Conservation (phyloP, 2,797 vertebrate genomes). For the Antennarius maculatus region DNA sequence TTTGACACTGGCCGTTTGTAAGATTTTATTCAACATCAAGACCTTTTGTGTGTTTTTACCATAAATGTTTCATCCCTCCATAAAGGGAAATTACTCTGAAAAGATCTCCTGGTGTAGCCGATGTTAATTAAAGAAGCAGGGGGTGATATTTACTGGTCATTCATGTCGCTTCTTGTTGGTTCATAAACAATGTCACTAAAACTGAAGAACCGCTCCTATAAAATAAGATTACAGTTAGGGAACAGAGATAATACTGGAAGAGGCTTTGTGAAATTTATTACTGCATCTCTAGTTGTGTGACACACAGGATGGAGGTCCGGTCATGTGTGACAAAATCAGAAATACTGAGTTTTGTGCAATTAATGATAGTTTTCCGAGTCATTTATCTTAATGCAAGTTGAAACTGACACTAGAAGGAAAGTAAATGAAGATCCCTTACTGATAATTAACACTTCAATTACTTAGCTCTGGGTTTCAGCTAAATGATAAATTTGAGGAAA, state of each 20-base stretch:
- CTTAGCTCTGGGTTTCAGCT: constrained; percentile 26
- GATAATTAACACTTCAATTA: constrained; percentile 64
- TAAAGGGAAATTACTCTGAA: background rate
- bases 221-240: constrained; percentile 55
- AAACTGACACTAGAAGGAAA: constrained; percentile 40
- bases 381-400: constrained; percentile 41
- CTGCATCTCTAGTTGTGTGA: constrained; percentile 23
- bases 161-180: constrained; percentile 11
- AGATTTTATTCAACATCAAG: constrained; percentile 5
- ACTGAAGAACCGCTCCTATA: constrained; percentile 46
- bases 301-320: constrained; percentile 7
- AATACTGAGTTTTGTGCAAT: constrained; percentile 26
- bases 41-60: constrained; percentile 8
- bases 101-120: background rate
- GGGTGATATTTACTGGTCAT: constrained; percentile 25
- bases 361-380: constrained; percentile 30
- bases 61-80: constrained; percentile 8
- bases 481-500: too few species aligned
- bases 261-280: constrained; percentile 29
- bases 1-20: constrained; percentile 9
- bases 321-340: constrained; percentile 22
- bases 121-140: constrained; percentile 41
- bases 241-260: constrained; percentile 34
- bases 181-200: constrained; percentile 61
- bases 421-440: constrained; percentile 33